Evolutionary conservation across 2,797 vertebrate genomes (phyloP).

Genomic region (Triplophysa yarkandensis): DNA sequence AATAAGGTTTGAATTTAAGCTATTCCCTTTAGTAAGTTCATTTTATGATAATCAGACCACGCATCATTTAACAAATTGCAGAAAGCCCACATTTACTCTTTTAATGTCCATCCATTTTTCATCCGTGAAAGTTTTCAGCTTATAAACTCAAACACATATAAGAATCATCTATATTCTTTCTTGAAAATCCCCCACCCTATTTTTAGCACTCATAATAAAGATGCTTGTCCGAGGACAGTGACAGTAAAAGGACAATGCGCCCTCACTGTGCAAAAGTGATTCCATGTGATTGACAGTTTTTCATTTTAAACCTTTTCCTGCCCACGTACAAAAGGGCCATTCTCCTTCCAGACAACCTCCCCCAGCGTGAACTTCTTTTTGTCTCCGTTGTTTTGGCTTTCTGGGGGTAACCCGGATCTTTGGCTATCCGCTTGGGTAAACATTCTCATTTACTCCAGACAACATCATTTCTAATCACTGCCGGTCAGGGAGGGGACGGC

Average conservation of each 20-base stretch:
- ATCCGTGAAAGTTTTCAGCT: too few relatives aligned
- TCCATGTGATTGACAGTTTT: neutral
- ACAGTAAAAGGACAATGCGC: neutral
- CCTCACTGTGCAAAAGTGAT: neutral
- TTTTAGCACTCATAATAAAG: neutral
- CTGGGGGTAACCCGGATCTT: neutral
- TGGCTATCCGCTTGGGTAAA: slow-evolving; percentile 1
- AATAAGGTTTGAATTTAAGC: too few relatives aligned
- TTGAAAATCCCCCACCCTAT: neutral
- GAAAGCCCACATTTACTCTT: neutral
- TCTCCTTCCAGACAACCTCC: neutral
- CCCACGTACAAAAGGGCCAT: neutral
- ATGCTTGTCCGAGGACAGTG: neutral
- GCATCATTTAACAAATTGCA: too few relatives aligned
- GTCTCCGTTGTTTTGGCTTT: neutral
- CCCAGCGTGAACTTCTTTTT: neutral
- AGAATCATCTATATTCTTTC: neutral
- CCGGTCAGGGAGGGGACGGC: neutral
- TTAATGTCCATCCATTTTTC: too few relatives aligned
- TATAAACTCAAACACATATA: too few relatives aligned
- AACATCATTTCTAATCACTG: neutral
- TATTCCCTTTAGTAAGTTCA: too few relatives aligned
- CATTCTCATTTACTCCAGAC: slow-evolving; percentile 10
- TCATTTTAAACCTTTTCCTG: neutral
- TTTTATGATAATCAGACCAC: too few relatives aligned